Percentiles rank a stretch among this genome's conserved stretches.
These are phyloP conservation scores for Potorous gilbertii DNA, from an alignment of 2,797 vertebrate species.

Conservation along the genomic window DNA sequence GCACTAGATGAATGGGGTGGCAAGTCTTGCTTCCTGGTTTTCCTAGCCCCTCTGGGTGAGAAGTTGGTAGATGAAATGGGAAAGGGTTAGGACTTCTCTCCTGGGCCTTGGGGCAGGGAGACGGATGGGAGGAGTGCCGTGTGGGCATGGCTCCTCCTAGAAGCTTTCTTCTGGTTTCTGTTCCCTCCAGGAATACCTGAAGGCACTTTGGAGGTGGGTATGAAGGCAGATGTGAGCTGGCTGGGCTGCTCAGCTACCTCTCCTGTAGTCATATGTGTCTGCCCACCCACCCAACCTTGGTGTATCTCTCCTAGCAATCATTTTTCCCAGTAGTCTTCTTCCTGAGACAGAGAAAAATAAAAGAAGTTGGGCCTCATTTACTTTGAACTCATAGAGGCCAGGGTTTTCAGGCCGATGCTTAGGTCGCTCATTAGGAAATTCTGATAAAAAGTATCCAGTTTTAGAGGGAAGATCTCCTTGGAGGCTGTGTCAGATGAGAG, in stretches of 20 bases:
- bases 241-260: neutral
- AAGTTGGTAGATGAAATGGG: neutral
- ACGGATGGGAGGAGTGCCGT: neutral
- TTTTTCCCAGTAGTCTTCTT: neutral
- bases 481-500: neutral
- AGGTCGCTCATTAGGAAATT: neutral
- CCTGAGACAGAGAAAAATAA: neutral
- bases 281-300: neutral
- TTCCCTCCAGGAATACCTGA: neutral
- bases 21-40: slow-evolving; percentile 63
- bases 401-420: neutral
- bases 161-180: neutral
- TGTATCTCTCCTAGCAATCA: neutral
- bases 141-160: neutral
- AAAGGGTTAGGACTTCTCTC: neutral
- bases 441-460: neutral
- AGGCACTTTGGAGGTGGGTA: neutral
- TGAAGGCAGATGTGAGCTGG: neutral
- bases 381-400: neutral
- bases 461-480: neutral
- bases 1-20: neutral
- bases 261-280: neutral
- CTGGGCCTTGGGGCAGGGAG: neutral
- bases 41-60: slow-evolving; percentile 74
- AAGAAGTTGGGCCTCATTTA: neutral